Evolutionary conservation across 2,888 invertebrate species (phyloP).

Genomic region (Calameuta filiformis): DNA sequence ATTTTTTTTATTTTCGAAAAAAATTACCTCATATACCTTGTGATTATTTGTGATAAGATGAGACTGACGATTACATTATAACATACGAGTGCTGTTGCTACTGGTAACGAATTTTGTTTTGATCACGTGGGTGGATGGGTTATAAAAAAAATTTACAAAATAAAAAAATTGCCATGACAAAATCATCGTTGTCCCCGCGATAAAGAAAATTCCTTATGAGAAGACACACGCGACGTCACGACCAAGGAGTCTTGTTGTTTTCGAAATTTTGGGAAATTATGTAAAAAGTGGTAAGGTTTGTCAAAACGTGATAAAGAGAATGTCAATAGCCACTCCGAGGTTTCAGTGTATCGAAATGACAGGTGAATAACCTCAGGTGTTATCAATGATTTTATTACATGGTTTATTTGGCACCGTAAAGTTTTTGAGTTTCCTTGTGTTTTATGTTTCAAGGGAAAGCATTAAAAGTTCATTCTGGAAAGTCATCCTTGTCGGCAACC

Average conservation of each 20-base stretch:
- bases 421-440: neutral
- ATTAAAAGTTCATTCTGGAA: neutral
- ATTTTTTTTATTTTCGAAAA: neutral
- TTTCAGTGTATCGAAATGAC: neutral
- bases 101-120: neutral
- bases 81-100: neutral
- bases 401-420: neutral
- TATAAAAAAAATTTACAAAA: neutral
- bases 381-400: neutral
- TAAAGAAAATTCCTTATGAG: neutral
- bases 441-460: neutral
- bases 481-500: constrained; percentile 6
- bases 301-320: neutral
- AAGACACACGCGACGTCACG: neutral
- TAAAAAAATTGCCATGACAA: neutral
- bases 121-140: neutral
- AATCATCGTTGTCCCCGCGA: neutral
- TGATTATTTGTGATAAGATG: neutral
- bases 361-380: neutral
- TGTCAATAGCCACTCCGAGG: neutral
- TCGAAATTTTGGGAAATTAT: neutral
- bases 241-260: neutral
- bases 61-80: neutral
- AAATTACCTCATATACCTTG: neutral
- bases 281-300: neutral